Conservation (phyloP, 2,888 invertebrate species). For the Pheosia gnoma region DNA sequence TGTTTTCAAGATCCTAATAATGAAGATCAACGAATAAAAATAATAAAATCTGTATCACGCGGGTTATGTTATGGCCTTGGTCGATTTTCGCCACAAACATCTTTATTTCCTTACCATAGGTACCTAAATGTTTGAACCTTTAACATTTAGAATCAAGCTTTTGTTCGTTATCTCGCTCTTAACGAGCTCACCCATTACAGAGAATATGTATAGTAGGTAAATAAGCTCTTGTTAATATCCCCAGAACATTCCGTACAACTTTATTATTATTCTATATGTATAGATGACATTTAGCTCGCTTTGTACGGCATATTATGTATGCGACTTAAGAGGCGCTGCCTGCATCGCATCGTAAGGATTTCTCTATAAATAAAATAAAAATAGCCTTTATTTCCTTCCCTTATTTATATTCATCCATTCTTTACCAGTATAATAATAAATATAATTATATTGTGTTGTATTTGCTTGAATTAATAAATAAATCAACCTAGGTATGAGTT, state of each 20-base stretch:
- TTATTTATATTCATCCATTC: too few species aligned
- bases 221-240: slow-evolving; percentile 22
- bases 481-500: too few species aligned
- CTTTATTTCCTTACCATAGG: slow-evolving; percentile 19
- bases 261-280: slow-evolving; percentile 26
- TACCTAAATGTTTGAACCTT: slow-evolving; percentile 30
- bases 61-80: slow-evolving; percentile 17
- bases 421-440: too few species aligned
- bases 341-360: neutral
- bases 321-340: neutral
- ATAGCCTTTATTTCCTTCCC: too few species aligned
- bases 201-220: slow-evolving; percentile 34
- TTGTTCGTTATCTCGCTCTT: slow-evolving; percentile 29
- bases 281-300: slow-evolving; percentile 25
- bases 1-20: neutral
- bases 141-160: slow-evolving; percentile 42
- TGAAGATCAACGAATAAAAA: neutral
- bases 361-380: neutral
- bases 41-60: neutral
- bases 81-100: slow-evolving; percentile 15
- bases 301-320: neutral
- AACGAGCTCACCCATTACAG: slow-evolving; percentile 43
- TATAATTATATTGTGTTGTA: too few species aligned
- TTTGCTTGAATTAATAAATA: too few species aligned
- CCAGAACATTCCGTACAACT: slow-evolving; percentile 32